These are phyloP conservation scores for Neotoxoptera formosana DNA, from an alignment of 1,140 invertebrate genomes.

Conservation along the genomic window DNA sequence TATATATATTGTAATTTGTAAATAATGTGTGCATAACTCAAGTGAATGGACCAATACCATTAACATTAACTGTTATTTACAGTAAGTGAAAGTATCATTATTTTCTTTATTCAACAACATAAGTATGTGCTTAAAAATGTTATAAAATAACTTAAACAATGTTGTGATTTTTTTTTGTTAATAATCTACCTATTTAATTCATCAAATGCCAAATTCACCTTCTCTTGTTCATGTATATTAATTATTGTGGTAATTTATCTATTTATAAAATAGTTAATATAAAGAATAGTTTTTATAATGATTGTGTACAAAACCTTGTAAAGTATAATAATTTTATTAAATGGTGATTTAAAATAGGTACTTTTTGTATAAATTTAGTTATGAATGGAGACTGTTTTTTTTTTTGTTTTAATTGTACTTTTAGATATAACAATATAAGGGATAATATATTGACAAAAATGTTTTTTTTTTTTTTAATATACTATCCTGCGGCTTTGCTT, in stretches of 20 bases:
- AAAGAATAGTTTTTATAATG: slow-evolving; percentile 41
- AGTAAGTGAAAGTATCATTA: slow-evolving; percentile 55
- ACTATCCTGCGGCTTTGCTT: background rate
- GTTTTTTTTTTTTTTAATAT: background rate
- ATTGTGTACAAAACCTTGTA: slow-evolving; percentile 53
- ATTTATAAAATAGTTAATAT: slow-evolving; percentile 29
- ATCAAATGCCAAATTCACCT: slow-evolving; percentile 54
- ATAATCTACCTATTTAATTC: background rate
- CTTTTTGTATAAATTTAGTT: slow-evolving; percentile 56
- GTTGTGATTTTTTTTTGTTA: slow-evolving; percentile 51
- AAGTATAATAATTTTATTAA: slow-evolving; percentile 41
- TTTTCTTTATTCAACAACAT: slow-evolving; percentile 53
- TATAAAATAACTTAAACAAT: slow-evolving; percentile 15
- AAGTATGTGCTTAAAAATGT: slow-evolving; percentile 17
- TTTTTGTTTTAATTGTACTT: slow-evolving; percentile 53
- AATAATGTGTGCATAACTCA: slow-evolving; percentile 12
- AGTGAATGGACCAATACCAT: slow-evolving; percentile 50
- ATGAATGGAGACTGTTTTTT: slow-evolving; percentile 58
- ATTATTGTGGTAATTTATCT: slow-evolving; percentile 45
- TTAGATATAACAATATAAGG: slow-evolving; percentile 52
- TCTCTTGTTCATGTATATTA: slow-evolving; percentile 12
- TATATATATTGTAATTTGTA: slow-evolving; percentile 33
- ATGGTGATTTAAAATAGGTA: slow-evolving; percentile 56
- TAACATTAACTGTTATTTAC: slow-evolving; percentile 24
- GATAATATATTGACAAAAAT: slow-evolving; percentile 18